Evolutionary conservation across 2,113 vertebrate genomes (phyloP), one percentile per base, ranked within the genome.

Genomic region (Amazona vittata): DNA sequence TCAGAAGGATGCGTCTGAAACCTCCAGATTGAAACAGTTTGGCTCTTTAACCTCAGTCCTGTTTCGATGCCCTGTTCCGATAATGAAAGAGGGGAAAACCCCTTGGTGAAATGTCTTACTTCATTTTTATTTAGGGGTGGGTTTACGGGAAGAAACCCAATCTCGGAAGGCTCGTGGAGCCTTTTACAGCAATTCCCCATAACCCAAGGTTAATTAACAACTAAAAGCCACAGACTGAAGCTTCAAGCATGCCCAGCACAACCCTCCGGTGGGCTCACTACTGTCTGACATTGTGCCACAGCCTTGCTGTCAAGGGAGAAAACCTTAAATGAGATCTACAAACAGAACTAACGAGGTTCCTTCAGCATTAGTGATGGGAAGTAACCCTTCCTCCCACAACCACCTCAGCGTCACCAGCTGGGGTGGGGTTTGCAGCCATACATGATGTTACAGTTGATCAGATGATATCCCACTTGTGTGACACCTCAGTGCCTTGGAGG

Each of bases 131-230:
- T 43, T 68, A 93, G 7, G 16, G 11, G 10, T 65, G 39, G 21
- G 43, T 94, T 93, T 64, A 64, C 16, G 46, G 24, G 62, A 86
- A 78, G 59, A 93, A 93, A 78, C 25, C 14, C 19, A 37, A 88
- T 15, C 26, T 79, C 44, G 39, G 31, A 75, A 73, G 52, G 79
- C 75, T 47, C 57, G 33, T 31, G 69, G n/a, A 95, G 63, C 55
- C 53, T 85, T 80, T 94, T 57, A 77, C 52, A 90, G 69, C 69
- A 82, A 69, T 46, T 96, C 57, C 83, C 52, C 28, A 50, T 69
- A 92, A 91, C 41, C 70, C 70, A 67, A 73, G 77, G 69, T 87
- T 94, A 94, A 95, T 96, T 69, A 94, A 91, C 92, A 84, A 39
- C 86, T 70, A 87, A 83, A 5, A 86, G 70, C 65, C 70, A n/a